These are phyloP conservation scores for Tetragonula clypearis DNA, from an alignment of 1,140 invertebrate genomes.

Conservation along the genomic window DNA sequence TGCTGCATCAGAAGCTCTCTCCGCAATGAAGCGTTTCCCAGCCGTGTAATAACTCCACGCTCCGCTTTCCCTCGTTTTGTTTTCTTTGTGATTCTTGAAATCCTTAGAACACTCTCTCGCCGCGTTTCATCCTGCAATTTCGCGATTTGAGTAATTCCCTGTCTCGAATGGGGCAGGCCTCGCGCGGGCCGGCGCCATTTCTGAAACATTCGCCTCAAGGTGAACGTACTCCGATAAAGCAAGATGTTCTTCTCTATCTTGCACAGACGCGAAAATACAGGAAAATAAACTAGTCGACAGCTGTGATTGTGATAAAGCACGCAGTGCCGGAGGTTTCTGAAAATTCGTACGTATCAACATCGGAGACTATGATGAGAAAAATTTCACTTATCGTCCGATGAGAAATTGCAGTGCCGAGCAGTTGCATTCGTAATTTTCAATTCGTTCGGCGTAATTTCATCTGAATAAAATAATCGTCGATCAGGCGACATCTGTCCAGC, in stretches of 20 bases:
- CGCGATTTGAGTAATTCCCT: constrained; percentile 3
- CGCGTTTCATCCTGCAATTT: not conserved
- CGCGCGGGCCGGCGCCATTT: no score
- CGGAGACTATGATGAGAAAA: not conserved
- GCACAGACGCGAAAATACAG: not conserved
- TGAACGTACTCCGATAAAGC: not conserved
- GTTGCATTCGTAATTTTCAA: not conserved
- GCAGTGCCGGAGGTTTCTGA: rapidly evolving
- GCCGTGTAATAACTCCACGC: not conserved
- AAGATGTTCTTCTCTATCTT: not conserved
- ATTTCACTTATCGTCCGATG: not conserved
- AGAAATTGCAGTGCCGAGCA: no score
- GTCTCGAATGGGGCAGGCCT: not conserved
- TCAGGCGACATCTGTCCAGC: not conserved
- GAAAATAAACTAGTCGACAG: not conserved
- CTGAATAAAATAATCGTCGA: not conserved
- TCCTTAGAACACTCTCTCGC: not conserved
- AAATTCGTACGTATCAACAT: not conserved
- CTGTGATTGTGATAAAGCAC: not conserved
- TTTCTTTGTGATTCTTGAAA: constrained; percentile 2
- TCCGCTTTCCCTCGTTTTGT: not conserved
- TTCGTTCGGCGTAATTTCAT: rapidly evolving
- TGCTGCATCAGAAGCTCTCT: not conserved
- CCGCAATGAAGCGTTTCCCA: not conserved
- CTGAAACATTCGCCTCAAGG: not conserved